Base-by-base conservation (phyloP, 2,797 vertebrate species). In the Peromyscus eremicus region DNA sequence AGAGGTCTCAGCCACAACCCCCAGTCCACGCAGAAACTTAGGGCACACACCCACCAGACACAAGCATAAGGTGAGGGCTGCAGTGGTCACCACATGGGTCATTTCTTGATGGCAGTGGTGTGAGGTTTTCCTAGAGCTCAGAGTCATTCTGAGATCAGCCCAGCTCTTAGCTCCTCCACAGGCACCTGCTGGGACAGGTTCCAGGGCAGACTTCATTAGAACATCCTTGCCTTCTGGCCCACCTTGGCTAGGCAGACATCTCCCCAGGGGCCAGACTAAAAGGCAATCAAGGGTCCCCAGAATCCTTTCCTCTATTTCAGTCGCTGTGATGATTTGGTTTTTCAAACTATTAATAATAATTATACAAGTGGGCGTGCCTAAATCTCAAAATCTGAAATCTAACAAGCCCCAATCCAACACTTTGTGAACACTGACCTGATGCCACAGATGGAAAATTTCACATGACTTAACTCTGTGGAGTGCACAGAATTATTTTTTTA, bases 141-240 rank as follows among this genome's bases (percentile, higher is more conserved):
- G 10, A n/a, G 46, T 34, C 46, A 6, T 13, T 66, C 49, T 46
- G 46, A 49, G 91, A 27, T 37, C 91, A 37, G 1, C 13, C 73
- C 66, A 46, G 71, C 19, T 49, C 77, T n/a, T 52, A 57, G 19
- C 16, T 52, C 32, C 66, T 23, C 1, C 0, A 1, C 0, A 0
- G n/a, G 32, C 34, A 40, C 52, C 49, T 62, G 55, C 3, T 16
- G 12, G 10, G 13, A 9, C 3, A 32, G 64, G 29, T 49, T 46
- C 52, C 11, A 57, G 32, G 46, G 17, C 34, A 23, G 60, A 17
- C 68, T 92, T 64, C 25, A 5, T 0, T 1, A 16, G 29, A 25
- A 14, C 32, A 34, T 79, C 71, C 21, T n/a, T 40, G 25, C 27
- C 19, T n/a, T 70, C 64, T 25, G 52, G 55, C 19, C 76, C 17